Evolutionary conservation across 2,113 vertebrate genomes (phyloP), one percentile per base, ranked within the genome.

Genomic region (Tachysurus vachellii): DNA sequence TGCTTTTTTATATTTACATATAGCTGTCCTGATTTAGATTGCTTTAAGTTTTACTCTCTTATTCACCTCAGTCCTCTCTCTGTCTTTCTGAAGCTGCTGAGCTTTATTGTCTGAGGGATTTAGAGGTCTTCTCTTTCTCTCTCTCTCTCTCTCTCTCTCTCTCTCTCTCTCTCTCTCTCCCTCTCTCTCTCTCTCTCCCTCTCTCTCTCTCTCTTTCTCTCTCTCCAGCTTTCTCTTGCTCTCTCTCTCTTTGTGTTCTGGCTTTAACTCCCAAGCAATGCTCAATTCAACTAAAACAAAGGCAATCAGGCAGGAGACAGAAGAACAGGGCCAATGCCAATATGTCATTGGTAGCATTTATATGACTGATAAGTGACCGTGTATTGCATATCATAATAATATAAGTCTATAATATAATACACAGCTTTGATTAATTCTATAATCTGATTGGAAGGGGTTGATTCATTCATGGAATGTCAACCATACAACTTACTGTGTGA

Each of bases 1-100:
- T 59, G 80, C 66, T 87, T 80, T 75, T 81, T 93, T 90, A 90
- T 91, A 96, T 96, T 95, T 95, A 95, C 95, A 96, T 95, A 95
- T 95, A 95, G 95, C 95, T 95, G 95, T 91, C 83, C 88, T 56
- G 61, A 85, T 68, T 87, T 90, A 93, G 94, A 95, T 95, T 95
- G 94, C 94, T 93, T 95, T 91, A 91, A 93, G 92, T 93, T 92
- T 76, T 64, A 76, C 81, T 88, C 54, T 84, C 66, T 81, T 91
- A 90, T 88, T 77, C 62, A 89, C 80, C 88, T 86, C 88, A 87
- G 42, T 31, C 59, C 28, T 87, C 54, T 73, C 79, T 86, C 53
- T 84, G 66, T 36, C 71, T 79, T 59, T 87, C 70, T 71, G 77
- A 59, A 71, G 66, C 62, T 86, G 84, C 80, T 62, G 86, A 80